Conservation (phyloP, 2,888 invertebrate genomes). For the Patella depressa region DNA sequence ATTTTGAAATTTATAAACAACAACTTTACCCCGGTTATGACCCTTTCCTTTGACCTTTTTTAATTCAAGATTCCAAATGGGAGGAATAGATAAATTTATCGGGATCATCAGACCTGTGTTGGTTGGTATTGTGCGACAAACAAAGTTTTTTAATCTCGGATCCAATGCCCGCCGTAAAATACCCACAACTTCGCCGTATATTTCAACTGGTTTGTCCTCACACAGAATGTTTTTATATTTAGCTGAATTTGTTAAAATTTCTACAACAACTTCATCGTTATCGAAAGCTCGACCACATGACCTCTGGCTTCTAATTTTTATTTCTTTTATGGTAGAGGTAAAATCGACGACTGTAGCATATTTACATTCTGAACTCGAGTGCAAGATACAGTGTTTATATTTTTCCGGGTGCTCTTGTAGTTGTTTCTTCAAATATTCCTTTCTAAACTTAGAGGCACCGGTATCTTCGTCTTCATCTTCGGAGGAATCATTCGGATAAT, state of each 20-base stretch:
- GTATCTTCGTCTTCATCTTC: background rate
- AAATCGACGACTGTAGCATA: background rate
- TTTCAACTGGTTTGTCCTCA: conserved; percentile 16
- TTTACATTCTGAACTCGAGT: conserved; percentile 20
- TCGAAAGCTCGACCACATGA: conserved; percentile 58
- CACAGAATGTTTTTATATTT: conserved; percentile 24
- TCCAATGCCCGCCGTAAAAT: conserved; percentile 54
- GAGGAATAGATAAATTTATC: conserved; percentile 54
- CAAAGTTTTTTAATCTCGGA: conserved; percentile 52
- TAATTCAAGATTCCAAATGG: conserved; percentile 53
- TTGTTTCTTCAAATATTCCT: conserved; percentile 36
- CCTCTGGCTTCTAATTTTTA: conserved; percentile 44
- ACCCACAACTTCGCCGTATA: conserved; percentile 57
- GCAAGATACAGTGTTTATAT: conserved; percentile 55
- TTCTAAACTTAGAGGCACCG: background rate
- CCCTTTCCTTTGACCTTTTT: background rate
- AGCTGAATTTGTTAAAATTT: conserved; percentile 38
- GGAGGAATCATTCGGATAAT: background rate
- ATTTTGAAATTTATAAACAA: background rate
- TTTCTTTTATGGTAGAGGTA: conserved; percentile 18
- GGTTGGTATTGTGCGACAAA: conserved; percentile 55
- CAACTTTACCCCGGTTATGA: background rate
- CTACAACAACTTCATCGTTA: conserved; percentile 63
- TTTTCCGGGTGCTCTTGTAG: conserved; percentile 42
- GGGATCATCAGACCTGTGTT: conserved; percentile 61